A percentile compares a stretch with the other conserved stretches of the same genome.
phyloP scores from a whole-genome alignment of 2,113 vertebrate species.

The Rhea pennata region DNA sequence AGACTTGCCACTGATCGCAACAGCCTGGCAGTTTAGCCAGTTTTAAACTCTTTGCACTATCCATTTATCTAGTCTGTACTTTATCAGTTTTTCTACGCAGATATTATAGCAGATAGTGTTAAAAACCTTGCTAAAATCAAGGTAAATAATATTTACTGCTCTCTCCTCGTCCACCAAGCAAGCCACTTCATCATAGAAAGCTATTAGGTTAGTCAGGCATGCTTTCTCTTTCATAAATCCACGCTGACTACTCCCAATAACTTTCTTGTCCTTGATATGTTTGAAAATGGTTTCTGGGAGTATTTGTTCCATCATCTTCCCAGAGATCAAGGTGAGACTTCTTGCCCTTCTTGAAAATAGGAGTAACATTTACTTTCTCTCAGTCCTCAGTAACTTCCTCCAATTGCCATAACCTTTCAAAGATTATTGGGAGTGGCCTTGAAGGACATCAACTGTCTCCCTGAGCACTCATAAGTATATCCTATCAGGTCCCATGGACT shows the following conservation, averaged over 20 bases:
- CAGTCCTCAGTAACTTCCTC: background rate
- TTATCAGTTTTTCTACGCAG: background rate
- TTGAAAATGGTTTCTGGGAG: background rate
- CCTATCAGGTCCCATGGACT: background rate
- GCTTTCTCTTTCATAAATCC: background rate
- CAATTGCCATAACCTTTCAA: background rate
- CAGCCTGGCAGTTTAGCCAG: background rate
- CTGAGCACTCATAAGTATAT: background rate
- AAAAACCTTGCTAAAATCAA: background rate
- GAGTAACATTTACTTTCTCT: background rate
- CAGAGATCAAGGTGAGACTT: background rate
- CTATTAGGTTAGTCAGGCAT: accelerated
- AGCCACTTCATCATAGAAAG: no score
- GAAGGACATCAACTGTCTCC: background rate
- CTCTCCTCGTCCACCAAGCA: accelerated
- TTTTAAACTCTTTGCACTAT: background rate
- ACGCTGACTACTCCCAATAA: background rate
- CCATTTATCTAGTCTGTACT: background rate
- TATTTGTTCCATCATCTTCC: background rate
- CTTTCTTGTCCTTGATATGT: background rate
- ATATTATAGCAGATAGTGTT: background rate
- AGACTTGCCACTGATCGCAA: background rate
- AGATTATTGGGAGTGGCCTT: background rate
- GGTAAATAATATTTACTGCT: background rate
- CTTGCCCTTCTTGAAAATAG: background rate